Base-by-base conservation (phyloP, 1,140 invertebrate species). In the Bemisia tabaci region DNA sequence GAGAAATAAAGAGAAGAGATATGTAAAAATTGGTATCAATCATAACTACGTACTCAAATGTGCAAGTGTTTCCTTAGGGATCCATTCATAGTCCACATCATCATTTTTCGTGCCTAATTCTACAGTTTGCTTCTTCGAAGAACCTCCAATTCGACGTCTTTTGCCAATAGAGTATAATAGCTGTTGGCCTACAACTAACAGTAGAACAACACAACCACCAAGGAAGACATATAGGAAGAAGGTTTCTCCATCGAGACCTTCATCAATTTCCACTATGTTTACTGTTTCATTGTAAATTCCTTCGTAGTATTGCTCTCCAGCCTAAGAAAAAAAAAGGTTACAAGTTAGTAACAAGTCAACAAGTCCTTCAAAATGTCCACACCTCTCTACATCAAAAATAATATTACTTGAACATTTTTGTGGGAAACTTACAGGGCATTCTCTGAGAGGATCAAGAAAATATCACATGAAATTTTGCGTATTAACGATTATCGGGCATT, bases 251-350 rank as follows among this genome's bases (percentile, higher is more conserved):
- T 98, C 95, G 21, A 99, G 82, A 68, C 95, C 95, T 78, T 97
- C 95, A 71, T 97, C 95, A 60, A 97, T 82, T 80, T 99, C 97
- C 33, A 95, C 85, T 70, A 99, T 92, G 77, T 92, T 92, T 5
- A 99, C 84, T n/a, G 97, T 99, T 79, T 98, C 93, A 78, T 99
- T 99, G 82, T 94, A 99, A 0, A 99, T 93, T 68, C 95, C 91
- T 79, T 95, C 94, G 73, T 86, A 82, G 76, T 83, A 94, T 62
- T 81, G 67, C 33, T 65, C 66, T 65, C 87, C 87, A 73, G 85
- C 85, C 86, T 90, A 72, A 24, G 75, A 74, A 70, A 66, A 75
- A 73, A 68, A 69, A 70, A 65, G 60, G 23, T n/a, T n/a, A n/a
- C n/a, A n/a, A n/a, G n/a, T n/a, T n/a, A n/a, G 65, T 22, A n/a